Evolutionary conservation across 2,888 invertebrate genomes (phyloP), one percentile per base, ranked within the genome.

Genomic region (Plusia festucae): DNA sequence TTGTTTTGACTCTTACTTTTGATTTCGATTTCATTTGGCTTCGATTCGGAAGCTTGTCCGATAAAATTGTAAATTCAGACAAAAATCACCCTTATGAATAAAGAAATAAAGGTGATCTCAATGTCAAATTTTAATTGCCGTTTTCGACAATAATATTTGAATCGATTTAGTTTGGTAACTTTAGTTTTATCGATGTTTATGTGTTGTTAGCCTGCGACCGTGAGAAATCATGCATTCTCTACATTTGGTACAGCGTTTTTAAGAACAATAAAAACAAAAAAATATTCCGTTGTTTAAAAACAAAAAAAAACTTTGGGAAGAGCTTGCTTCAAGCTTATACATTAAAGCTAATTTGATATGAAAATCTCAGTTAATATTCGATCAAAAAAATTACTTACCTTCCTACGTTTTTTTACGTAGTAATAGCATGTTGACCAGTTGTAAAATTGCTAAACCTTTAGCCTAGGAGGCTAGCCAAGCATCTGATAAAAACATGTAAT

Each of bases 1-100:
- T 78, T 71, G 66, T 67, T 81, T 79, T 66, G 49, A 79, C 81
- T 83, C 73, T 83, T 82, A 82, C 83, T 82, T 83, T 83, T 76
- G 40, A 27, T 60, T 68, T 74, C 63, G 44, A 49, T 67, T 61
- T 61, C 53, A 22, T 55, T 66, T 53, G 51, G 3, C 15, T 24
- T 30, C 55, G 32, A 20, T 30, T 18, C n/a, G 22, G 52, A 44
- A 54, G 60, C 52, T 27, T 57, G 54, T 46, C 7, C 0, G n/a
- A 32, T 32, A 6, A 27, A 24, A 24, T 24, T 2, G 24, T 24
- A 6, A 27, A 27, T 5, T 7, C 13, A 13, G 15, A 13, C 34
- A 5, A 15, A 34, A 34, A 34, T 15, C 13, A 34, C 34, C 34
- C 34, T 34, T 34, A 34, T 34, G 2, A 15, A 3, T 13, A 3